phyloP scores from a whole-genome alignment of 2,113 vertebrate species.

The Macroglossus sobrinus region DNA sequence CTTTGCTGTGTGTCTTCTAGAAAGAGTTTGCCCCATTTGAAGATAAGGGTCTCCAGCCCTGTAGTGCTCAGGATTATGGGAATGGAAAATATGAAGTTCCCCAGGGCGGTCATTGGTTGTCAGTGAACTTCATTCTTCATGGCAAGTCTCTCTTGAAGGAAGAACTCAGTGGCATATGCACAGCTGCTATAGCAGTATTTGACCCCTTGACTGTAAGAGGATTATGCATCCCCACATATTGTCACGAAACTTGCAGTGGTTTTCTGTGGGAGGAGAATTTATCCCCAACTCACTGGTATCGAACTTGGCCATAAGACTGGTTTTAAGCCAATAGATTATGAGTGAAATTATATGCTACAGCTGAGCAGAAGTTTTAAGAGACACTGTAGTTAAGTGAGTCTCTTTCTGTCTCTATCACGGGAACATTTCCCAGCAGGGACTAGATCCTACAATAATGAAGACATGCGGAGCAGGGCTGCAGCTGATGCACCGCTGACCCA shows the following conservation, averaged over 20 bases:
- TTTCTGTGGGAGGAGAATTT: not conserved
- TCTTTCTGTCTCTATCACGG: not conserved
- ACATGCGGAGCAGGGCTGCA: fast-evolving
- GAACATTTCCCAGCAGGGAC: not conserved
- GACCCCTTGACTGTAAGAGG: not conserved
- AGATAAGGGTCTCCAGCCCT: not conserved
- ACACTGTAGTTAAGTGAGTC: not conserved
- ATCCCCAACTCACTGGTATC: not conserved
- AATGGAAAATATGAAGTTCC: not conserved
- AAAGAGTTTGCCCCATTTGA: not conserved
- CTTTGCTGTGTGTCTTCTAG: not conserved
- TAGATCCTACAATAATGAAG: not conserved
- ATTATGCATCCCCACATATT: not conserved
- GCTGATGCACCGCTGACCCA: not conserved
- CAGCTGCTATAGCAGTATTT: not conserved
- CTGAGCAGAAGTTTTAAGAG: not conserved
- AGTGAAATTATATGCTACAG: not conserved
- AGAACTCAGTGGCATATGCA: not conserved
- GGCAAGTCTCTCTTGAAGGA: not conserved
- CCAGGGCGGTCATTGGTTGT: not conserved
- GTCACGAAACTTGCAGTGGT: not conserved
- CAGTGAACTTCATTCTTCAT: not conserved
- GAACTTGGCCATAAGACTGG: not conserved
- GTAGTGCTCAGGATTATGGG: not conserved
- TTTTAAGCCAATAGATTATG: not conserved